These are phyloP conservation scores for Drosophila subquinaria DNA, from an alignment of 2,888 invertebrate species.

Conservation along the genomic window DNA sequence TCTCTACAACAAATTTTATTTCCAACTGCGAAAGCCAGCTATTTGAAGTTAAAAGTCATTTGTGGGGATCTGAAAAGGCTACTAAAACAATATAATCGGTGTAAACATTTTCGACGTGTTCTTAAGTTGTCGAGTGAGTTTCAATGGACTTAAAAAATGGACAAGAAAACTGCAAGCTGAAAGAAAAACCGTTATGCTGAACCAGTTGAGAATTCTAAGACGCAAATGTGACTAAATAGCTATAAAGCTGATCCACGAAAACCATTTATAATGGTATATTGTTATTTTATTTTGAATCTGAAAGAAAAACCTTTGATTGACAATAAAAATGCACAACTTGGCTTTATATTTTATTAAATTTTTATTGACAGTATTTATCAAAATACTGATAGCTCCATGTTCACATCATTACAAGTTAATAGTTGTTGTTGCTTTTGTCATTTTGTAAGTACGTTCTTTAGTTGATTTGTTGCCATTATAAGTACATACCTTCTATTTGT, in stretches of 20 bases:
- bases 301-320: no score
- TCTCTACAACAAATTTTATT: slow-evolving; percentile 34
- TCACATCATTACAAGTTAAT: slow-evolving; percentile 84
- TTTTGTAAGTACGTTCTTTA: slow-evolving; percentile 64
- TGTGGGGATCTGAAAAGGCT: slow-evolving; percentile 7
- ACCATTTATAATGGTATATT: no score
- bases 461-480: slow-evolving; percentile 67
- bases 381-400: slow-evolving; percentile 86
- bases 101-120: neutral
- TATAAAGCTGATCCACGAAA: no score
- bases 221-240: no score
- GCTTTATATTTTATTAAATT: slow-evolving; percentile 80
- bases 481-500: slow-evolving; percentile 50
- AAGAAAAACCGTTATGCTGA: no score
- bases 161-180: no score
- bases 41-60: slow-evolving; percentile 7
- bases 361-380: slow-evolving; percentile 85
- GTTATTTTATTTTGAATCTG: no score
- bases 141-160: no score
- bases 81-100: slow-evolving; percentile 13
- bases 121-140: neutral
- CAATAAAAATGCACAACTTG: slow-evolving; percentile 45
- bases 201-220: no score
- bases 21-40: slow-evolving; percentile 27
- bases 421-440: slow-evolving; percentile 68